Conservation (phyloP, 1,140 invertebrate species). For the Bombyx mandarina region DNA sequence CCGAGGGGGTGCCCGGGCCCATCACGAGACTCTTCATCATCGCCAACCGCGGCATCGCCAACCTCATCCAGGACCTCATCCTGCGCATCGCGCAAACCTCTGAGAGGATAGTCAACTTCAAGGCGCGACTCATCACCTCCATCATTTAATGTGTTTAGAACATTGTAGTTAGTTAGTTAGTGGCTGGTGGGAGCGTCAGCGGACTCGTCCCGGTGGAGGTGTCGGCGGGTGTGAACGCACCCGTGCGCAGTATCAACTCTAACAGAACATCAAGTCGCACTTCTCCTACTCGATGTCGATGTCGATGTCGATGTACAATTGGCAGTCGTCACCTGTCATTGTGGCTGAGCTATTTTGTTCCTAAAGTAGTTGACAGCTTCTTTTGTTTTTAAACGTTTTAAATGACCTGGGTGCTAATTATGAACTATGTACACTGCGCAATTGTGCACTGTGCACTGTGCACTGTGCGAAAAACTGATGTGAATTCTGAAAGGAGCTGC, state of each 20-base stretch:
- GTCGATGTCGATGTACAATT: too few species aligned
- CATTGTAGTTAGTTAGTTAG: conserved; percentile 33
- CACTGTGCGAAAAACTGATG: too few species aligned
- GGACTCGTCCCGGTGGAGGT: conserved; percentile 13
- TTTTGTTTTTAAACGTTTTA: too few species aligned
- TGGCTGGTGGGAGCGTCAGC: conserved; percentile 21
- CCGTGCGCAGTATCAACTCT: neutral
- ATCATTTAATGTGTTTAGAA: conserved; percentile 78
- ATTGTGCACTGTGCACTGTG: too few species aligned
- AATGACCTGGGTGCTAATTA: too few species aligned
- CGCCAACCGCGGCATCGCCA: conserved; percentile 86
- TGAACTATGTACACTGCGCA: too few species aligned
- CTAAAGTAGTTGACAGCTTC: too few species aligned
- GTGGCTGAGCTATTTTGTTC: conserved; percentile 1
- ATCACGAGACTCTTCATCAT: conserved; percentile 87
- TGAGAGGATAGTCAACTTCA: conserved; percentile 91
- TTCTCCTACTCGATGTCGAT: too few species aligned
- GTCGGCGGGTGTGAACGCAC: conserved; percentile 5
- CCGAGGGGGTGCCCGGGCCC: conserved; percentile 86
- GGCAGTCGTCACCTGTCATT: too few species aligned
- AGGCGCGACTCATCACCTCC: conserved; percentile 88
- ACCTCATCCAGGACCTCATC: conserved; percentile 88
- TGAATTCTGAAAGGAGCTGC: too few species aligned
- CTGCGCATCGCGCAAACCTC: conserved; percentile 88
- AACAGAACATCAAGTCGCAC: too few species aligned